Percentiles rank a stretch among this genome's conserved stretches.
Evolutionary conservation across 2,888 invertebrate genomes (phyloP).

Genomic region (Oxystoma pomonae): DNA sequence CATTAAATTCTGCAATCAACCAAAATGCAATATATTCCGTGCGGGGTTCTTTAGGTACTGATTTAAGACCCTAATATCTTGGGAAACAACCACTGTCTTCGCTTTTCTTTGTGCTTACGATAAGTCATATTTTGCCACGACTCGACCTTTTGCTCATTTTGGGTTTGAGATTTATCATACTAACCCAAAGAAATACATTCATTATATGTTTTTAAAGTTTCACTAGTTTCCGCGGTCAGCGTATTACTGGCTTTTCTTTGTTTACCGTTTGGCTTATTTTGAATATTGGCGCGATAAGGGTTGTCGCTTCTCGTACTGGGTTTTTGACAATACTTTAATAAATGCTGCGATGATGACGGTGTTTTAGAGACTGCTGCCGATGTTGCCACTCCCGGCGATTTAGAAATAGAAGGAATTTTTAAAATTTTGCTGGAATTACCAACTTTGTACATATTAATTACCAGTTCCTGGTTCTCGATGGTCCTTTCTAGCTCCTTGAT

Average conservation of each 20-base stretch:
- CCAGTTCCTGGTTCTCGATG: no score
- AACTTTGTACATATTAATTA: no score
- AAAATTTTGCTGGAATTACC: no score
- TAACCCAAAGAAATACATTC: not conserved
- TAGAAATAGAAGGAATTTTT: not conserved
- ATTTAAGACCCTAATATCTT: not conserved
- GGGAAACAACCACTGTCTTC: not conserved
- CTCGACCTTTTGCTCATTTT: no score
- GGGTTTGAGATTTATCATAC: no score
- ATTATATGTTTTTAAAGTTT: not conserved
- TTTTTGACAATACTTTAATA: not conserved
- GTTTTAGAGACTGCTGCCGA: not conserved
- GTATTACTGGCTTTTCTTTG: not conserved
- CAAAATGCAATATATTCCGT: no score
- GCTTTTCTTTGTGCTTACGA: not conserved
- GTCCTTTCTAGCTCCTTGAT: no score
- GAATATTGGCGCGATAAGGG: not conserved
- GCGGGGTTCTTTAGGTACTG: not conserved
- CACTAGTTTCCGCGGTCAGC: slow-evolving; percentile 1
- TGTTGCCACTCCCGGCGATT: not conserved
- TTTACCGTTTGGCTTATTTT: not conserved
- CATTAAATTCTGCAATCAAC: no score
- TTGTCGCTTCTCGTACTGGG: not conserved
- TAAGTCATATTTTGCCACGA: no score
- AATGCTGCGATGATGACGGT: not conserved